Conservation (phyloP, 2,888 invertebrate genomes). For the Pelosia muscerda region DNA sequence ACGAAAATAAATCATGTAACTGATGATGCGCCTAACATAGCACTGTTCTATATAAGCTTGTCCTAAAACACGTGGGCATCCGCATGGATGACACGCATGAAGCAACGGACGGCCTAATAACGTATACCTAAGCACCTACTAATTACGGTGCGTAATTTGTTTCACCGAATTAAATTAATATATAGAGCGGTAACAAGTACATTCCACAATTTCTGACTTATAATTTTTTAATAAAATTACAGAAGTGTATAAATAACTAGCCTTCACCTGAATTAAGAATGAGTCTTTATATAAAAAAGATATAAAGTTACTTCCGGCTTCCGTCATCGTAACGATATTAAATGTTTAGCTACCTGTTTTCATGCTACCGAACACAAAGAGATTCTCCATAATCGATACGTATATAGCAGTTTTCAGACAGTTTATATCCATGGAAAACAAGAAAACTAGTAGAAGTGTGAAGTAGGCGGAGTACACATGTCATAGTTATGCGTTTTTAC, state of each 20-base stretch:
- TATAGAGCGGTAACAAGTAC: background rate
- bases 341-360: background rate
- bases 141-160: background rate
- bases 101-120: too few relatives aligned
- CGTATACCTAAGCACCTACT: too few relatives aligned
- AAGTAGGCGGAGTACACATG: too few relatives aligned
- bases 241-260: background rate
- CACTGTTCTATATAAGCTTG: too few relatives aligned
- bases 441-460: too few relatives aligned
- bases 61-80: too few relatives aligned
- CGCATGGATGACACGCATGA: too few relatives aligned
- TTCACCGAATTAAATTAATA: background rate
- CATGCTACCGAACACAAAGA: background rate
- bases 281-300: background rate
- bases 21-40: too few relatives aligned
- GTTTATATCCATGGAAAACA: too few relatives aligned
- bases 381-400: background rate
- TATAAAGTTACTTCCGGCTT: slow-evolving; percentile 1
- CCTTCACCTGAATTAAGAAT: background rate
- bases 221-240: background rate
- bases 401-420: too few relatives aligned
- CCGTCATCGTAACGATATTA: background rate
- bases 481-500: too few relatives aligned
- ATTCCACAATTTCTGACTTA: background rate
- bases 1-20: too few relatives aligned